Conservation (phyloP, 2,888 invertebrate species). For the Enchytraeus crypticus region DNA sequence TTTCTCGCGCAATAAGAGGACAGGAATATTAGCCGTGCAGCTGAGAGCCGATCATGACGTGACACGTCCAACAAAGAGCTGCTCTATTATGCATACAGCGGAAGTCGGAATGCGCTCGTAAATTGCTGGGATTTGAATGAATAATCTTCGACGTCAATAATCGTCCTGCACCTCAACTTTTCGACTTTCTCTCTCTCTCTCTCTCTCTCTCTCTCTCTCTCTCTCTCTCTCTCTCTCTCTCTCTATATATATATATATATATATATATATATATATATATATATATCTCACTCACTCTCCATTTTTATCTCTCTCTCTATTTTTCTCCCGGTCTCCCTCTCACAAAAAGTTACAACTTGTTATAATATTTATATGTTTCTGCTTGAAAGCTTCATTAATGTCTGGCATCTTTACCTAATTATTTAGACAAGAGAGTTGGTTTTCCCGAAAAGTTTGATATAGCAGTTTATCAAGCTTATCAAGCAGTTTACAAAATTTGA, state of each 20-base stretch:
- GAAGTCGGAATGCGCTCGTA: background rate
- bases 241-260: background rate
- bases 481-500: too few relatives aligned
- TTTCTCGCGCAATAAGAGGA: too few relatives aligned
- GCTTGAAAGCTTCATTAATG: too few relatives aligned
- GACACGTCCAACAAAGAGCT: background rate
- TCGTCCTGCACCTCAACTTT: background rate
- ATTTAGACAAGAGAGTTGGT: too few relatives aligned
- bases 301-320: background rate
- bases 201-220: background rate
- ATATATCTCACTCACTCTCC: background rate
- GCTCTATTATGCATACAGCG: background rate
- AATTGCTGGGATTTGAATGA: conserved; percentile 1
- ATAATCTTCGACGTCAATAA: background rate
- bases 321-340: background rate
- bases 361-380: too few relatives aligned
- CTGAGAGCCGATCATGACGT: too few relatives aligned
- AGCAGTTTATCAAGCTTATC: too few relatives aligned
- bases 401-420: too few relatives aligned
- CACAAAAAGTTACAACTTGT: too few relatives aligned
- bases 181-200: too few relatives aligned
- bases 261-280: background rate
- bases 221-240: background rate
- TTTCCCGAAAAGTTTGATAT: too few relatives aligned
- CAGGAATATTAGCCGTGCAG: too few relatives aligned